Base-by-base conservation (phyloP, 1,140 invertebrate genomes). In the Drosophila kikkawai region DNA sequence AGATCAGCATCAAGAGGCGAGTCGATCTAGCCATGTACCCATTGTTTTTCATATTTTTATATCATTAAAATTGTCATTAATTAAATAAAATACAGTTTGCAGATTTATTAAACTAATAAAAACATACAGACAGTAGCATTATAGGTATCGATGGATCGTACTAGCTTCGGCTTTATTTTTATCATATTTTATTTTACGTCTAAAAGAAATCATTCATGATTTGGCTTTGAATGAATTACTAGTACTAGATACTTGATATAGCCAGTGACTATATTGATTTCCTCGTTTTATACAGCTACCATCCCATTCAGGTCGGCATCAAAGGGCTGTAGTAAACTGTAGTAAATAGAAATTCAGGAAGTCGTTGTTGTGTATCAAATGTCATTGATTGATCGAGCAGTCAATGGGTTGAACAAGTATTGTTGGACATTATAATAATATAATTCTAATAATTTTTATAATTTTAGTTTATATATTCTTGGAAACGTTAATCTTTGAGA, bases 261-360 rank as follows among this genome's bases (percentile, higher is more conserved):
- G 29, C 19, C 57, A 13, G 19, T 15, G 22, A 26, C 15, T 45
- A 64, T 66, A 66, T 66, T 34, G 32, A 64, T 37, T 66, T 63
- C 41, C 57, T 15, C 6, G n/a, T 9, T n/a, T 17, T 19, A 47
- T n/a, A 11, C 19, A 39, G 4, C 41, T 17, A 22, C 47, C 9
- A 67, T 69, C 22, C 22, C 47, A 69, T 51, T 69, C 45, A 53
- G 36, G 17, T 12, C 29, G 32, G 13, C 17, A 12, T 7, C 56
- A 9, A 63, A 47, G 65, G 44, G 64, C 15, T 51, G 29, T 32
- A 15, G 26, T 15, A 6, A 58, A 19, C 39, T n/a, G 41, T 75
- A 64, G 70, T 64, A 65, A 42, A 50, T 29, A 50, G 51, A 65
- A 65, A 75, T 47, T 26, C 42, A 74, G 73, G 68, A 75, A 75